These are phyloP conservation scores for Nomada fucata DNA, from an alignment of 2,888 invertebrate species.

Conservation along the genomic window DNA sequence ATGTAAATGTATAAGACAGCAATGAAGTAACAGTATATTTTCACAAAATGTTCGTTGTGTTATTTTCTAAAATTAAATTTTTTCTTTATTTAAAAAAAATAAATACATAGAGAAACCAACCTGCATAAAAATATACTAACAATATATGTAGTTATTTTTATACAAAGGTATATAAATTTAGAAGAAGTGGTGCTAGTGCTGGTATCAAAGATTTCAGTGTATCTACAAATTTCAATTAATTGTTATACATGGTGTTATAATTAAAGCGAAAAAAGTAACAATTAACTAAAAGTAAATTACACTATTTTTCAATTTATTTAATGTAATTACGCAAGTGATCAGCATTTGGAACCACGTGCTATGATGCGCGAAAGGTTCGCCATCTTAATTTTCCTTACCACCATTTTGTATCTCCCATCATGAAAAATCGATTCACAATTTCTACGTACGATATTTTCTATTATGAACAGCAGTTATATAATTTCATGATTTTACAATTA, in stretches of 20 bases:
- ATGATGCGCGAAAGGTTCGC: background rate
- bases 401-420: slow-evolving; percentile 39
- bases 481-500: background rate
- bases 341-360: slow-evolving; percentile 32
- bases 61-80: no score
- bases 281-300: no score
- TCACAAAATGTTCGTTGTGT: no score
- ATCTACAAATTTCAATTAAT: background rate
- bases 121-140: no score
- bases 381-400: slow-evolving; percentile 31
- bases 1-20: no score
- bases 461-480: background rate
- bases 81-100: no score
- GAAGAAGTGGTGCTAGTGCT: no score
- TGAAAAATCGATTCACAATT: slow-evolving; percentile 32
- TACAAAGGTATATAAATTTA: no score
- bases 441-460: background rate
- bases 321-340: background rate
- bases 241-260: background rate
- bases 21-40: no score
- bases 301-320: background rate
- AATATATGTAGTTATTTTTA: no score
- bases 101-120: no score
- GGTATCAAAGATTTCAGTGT: background rate
- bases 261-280: background rate